Percentiles rank a stretch among this genome's conserved stretches.
Evolutionary conservation across 2,888 invertebrate genomes (phyloP).

Genomic region (Nomada fabriciana): DNA sequence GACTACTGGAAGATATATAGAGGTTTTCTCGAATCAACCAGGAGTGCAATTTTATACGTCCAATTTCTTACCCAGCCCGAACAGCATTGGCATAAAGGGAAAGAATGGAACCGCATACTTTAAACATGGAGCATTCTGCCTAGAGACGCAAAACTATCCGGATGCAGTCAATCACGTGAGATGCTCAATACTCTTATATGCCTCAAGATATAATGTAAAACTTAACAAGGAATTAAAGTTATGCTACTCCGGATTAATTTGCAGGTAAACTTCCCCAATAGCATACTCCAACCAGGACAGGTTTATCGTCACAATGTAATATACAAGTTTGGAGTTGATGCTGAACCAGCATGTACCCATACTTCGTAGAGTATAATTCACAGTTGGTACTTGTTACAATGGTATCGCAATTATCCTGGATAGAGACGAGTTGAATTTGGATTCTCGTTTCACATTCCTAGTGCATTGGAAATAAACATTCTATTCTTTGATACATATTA

Average conservation of each 20-base stretch:
- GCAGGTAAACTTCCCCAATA: constrained; percentile 91
- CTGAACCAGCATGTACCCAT: not conserved
- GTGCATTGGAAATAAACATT: not conserved
- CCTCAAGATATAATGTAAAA: not conserved
- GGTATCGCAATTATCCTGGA: not conserved
- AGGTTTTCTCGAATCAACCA: constrained; percentile 94
- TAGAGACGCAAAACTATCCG: constrained; percentile 97
- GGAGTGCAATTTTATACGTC: constrained; percentile 96
- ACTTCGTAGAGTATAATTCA: not conserved
- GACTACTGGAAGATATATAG: constrained; percentile 89
- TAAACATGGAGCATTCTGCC: constrained; percentile 92
- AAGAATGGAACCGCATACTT: constrained; percentile 90
- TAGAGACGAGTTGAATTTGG: not conserved
- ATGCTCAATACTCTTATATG: not conserved
- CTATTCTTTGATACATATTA: not conserved
- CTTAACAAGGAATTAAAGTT: not conserved
- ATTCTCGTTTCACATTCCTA: not conserved
- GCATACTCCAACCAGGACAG: constrained; percentile 90
- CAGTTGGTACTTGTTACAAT: not conserved
- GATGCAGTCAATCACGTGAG: constrained; percentile 94
- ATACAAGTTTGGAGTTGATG: constrained; percentile 89
- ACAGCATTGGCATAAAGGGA: constrained; percentile 86
- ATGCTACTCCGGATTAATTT: constrained; percentile 44
- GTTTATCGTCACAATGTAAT: constrained; percentile 89
- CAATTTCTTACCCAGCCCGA: constrained; percentile 89